Percentiles rank a stretch among this genome's conserved stretches.
Evolutionary conservation across 2,113 vertebrate genomes (phyloP).

Genomic region (Erinaceus europaeus): DNA sequence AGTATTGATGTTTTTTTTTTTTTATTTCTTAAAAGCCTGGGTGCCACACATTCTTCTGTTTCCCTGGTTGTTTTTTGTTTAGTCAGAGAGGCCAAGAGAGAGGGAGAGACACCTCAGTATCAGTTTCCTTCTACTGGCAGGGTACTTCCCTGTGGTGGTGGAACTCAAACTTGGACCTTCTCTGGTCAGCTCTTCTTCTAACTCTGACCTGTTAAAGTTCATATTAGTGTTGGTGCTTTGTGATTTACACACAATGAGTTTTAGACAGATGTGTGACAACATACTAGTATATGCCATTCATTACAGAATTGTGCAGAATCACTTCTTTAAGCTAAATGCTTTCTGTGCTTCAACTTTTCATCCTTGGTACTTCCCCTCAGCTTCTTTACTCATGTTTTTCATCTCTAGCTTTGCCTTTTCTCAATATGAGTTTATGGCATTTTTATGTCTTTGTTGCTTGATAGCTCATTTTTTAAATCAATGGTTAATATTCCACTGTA

Average conservation of each 20-base stretch:
- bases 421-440: background rate
- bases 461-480: background rate
- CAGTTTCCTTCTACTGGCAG: too few relatives aligned
- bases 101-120: too few relatives aligned
- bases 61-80: too few relatives aligned
- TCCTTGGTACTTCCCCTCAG: background rate
- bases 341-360: background rate
- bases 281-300: background rate
- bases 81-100: too few relatives aligned
- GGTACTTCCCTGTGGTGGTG: too few relatives aligned
- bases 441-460: background rate
- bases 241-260: too few relatives aligned
- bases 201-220: too few relatives aligned
- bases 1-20: too few relatives aligned
- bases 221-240: background rate
- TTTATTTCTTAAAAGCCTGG: too few relatives aligned
- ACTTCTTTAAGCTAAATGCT: background rate
- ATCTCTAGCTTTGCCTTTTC: background rate
- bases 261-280: background rate
- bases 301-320: background rate
- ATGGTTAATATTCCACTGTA: background rate
- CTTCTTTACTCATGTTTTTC: background rate
- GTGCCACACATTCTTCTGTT: too few relatives aligned
- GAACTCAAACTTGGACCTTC: too few relatives aligned
- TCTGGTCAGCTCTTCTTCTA: too few relatives aligned